Base-by-base conservation (phyloP, 2,797 vertebrate genomes). In the Pelodytes ibericus region DNA sequence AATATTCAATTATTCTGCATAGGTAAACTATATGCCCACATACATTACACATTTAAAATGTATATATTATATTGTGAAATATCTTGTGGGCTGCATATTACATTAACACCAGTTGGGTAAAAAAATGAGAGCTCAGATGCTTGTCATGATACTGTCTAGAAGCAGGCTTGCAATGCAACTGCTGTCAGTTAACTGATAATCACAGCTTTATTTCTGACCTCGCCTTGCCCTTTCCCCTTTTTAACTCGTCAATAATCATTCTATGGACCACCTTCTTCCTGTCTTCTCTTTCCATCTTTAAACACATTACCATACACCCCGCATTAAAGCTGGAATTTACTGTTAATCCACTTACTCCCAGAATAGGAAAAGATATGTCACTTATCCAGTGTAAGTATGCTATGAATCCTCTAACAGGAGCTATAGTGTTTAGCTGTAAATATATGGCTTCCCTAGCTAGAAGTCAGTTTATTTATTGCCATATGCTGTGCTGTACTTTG, bases 351-450 rank as follows among this genome's bases (percentile, higher is more conserved):
- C 67, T 31, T 39, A 63, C 57, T 79, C 70, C 76, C 63, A 79
- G 71, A 79, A 79, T 79, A 79, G 76, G 76, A 79, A 79, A 79
- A 79, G 71, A 73, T 73, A 79, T 79, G 71, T 73, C 62, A 79
- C 71, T 68, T 64, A 79, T 79, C 63, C 67, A 64, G 31, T 62
- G 51, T 62, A 65, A 69, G 56, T 63, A 79, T 73, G 63, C 71
- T 72, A 64, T 79, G 76, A 79, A 73, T 79, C 70, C 73, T 39
- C 58, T 73, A 72, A 78, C 63, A 73, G 76, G 63, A 73, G 76
- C 76, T 68, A 57, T 63, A 73, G 76, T 69, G 53, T 73, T 79
- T 79, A 73, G 63, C 64, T 68, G 71, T 41, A 79, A 79, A 79
- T 78, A 78, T 72, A 78, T 72, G 70, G 63, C 63, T 78, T 72